Evolutionary conservation across 1,140 invertebrate genomes (phyloP).

Genomic region (Spodoptera litura): DNA sequence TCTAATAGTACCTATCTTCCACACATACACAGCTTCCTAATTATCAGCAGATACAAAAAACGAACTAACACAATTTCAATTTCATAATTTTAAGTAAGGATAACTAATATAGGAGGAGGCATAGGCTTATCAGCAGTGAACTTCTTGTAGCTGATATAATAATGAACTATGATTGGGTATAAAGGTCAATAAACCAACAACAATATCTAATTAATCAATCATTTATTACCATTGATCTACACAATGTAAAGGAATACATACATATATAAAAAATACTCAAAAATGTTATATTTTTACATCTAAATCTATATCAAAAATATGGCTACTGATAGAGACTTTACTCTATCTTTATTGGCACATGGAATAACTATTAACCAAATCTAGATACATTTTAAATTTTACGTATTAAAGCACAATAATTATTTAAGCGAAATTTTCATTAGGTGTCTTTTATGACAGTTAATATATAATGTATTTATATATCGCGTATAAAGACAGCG

Average conservation of each 20-base stretch:
- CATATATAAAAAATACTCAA: conserved; percentile 73
- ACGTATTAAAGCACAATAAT: conserved; percentile 65
- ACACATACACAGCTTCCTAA: too few relatives aligned
- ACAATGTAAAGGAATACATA: conserved; percentile 79
- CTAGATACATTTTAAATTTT: conserved; percentile 54
- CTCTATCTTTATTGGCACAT: conserved; percentile 81
- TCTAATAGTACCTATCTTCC: too few relatives aligned
- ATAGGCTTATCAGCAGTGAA: too few relatives aligned
- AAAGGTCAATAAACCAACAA: conserved; percentile 44
- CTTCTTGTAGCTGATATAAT: too few relatives aligned
- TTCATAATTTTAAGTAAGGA: too few relatives aligned
- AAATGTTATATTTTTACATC: conserved; percentile 75
- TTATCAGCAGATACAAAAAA: too few relatives aligned
- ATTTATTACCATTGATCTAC: conserved; percentile 81
- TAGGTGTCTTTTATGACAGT: conserved; percentile 70
- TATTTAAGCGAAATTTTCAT: conserved; percentile 59
- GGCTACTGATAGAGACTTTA: conserved; percentile 72
- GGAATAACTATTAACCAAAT: conserved; percentile 68
- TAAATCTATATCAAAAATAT: conserved; percentile 80
- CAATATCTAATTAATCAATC: conserved; percentile 60
- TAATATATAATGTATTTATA: conserved; percentile 79
- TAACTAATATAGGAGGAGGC: too few relatives aligned
- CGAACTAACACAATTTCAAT: too few relatives aligned
- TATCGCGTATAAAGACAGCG: conserved; percentile 72
- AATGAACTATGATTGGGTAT: too few relatives aligned